phyloP scores from a whole-genome alignment of 2,888 invertebrate species.

The Stegophylla sp. region DNA sequence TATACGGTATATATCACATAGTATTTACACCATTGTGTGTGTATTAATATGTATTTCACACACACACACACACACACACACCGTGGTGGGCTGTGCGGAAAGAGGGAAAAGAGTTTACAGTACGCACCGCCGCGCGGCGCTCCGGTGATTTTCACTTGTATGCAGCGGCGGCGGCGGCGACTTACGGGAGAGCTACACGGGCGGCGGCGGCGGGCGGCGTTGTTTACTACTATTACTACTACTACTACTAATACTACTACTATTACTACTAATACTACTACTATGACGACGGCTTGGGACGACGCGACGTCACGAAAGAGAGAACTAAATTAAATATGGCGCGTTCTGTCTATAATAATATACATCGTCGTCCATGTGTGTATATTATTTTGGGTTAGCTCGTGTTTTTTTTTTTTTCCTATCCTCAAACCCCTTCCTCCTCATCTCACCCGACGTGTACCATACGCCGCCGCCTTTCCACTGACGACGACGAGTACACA shows the following conservation, averaged over 20 bases:
- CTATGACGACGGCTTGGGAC: constrained; percentile 18
- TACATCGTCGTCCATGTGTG: constrained; percentile 21
- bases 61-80: too few relatives aligned
- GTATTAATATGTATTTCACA: constrained; percentile 23
- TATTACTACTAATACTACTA: too few relatives aligned
- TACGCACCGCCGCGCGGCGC: constrained; percentile 53
- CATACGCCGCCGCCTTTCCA: constrained; percentile 14
- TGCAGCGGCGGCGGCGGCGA: constrained; percentile 22
- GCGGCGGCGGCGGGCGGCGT: background rate
- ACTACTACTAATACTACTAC: too few relatives aligned
- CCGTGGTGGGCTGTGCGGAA: constrained; percentile 38
- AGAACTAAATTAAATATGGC: constrained; percentile 52
- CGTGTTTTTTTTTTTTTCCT: constrained; percentile 21
- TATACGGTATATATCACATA: background rate
- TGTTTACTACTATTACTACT: background rate
- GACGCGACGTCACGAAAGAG: constrained; percentile 31
- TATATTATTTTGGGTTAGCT: constrained; percentile 40
- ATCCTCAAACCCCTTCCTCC: background rate
- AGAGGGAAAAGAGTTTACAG: constrained; percentile 54
- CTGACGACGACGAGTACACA: background rate
- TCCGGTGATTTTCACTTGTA: constrained; percentile 51
- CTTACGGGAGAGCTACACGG: constrained; percentile 14
- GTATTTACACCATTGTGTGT: constrained; percentile 38
- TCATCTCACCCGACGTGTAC: background rate
- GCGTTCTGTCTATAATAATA: constrained; percentile 29